Conservation (phyloP, 2,888 invertebrate genomes). For the Latrodectus hesperus region DNA sequence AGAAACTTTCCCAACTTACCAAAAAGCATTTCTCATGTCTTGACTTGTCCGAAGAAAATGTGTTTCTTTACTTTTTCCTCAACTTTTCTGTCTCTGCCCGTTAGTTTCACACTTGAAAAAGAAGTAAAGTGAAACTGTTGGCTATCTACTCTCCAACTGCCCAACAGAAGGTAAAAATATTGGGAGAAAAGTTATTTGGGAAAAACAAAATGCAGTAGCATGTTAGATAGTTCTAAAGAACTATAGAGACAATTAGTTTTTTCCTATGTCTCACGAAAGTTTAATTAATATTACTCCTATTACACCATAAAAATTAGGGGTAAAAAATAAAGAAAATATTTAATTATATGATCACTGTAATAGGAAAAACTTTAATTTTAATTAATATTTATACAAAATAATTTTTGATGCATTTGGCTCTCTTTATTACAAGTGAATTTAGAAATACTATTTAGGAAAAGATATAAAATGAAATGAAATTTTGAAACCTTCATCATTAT, state of each 20-base stretch:
- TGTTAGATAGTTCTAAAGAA: slow-evolving; percentile 9
- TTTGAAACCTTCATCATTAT: too few species aligned
- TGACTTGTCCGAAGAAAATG: slow-evolving; percentile 43
- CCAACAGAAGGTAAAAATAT: slow-evolving; percentile 14
- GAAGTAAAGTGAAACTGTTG: slow-evolving; percentile 46
- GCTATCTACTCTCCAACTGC: slow-evolving; percentile 23
- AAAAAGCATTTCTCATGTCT: slow-evolving; percentile 57
- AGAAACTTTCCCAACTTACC: slow-evolving; percentile 42
- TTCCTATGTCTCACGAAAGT: too few species aligned
- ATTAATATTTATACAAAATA: too few species aligned
- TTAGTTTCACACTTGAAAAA: slow-evolving; percentile 22
- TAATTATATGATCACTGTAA: too few species aligned
- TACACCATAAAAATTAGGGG: too few species aligned
- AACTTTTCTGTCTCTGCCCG: background rate
- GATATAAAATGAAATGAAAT: too few species aligned
- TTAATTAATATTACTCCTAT: too few species aligned
- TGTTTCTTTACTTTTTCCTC: slow-evolving; percentile 9
- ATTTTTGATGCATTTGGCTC: too few species aligned
- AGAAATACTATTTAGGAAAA: too few species aligned
- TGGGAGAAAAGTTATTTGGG: slow-evolving; percentile 22
- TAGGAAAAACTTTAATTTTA: too few species aligned
- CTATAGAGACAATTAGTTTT: background rate
- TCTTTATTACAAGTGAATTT: too few species aligned
- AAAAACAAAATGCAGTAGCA: slow-evolving; percentile 6
- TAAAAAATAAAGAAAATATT: too few species aligned